Base-by-base conservation (phyloP, 2,797 vertebrate genomes). In the Gymnopithys bicolor region DNA sequence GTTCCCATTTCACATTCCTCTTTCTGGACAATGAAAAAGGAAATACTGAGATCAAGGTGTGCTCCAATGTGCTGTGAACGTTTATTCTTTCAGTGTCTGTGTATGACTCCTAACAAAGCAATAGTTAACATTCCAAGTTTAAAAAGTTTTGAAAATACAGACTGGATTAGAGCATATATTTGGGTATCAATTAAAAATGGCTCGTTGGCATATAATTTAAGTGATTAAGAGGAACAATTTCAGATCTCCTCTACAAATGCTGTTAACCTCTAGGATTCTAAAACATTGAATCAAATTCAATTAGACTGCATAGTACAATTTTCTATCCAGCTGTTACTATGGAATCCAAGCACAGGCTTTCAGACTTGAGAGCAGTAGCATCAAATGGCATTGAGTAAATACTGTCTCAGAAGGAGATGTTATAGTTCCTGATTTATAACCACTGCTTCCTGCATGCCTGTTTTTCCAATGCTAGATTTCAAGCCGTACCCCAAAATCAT, bases 81-180 rank as follows among this genome's bases (percentile, higher is more conserved):
- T 86, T 59, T 71, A 14, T 81, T 81, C n/a, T 56, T 41, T 52
- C 64, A 9, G 4, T 46, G 8, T 53, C 60, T 56, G 3, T 41
- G 35, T 68, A 30, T 19, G 18, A 15, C 58, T 56, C 23, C 43
- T 62, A 76, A 35, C 7, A 53, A 76, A 49, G n/a, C 67, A 71
- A 33, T 27, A 75, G 55, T 52, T 79, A 45, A 55, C 18, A 10
- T 10, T 77, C 51, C 5, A 24, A 32, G 23, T 83, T 80, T 52
- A 5, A 55, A 76, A 87, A 70, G 46, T 93, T 88, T 88, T 91
- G 58, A 71, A 75, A 92, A 43, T 70, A 66, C 28, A 53, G 49
- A 15, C 77, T 78, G n/a, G 39, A 46, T 86, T 84, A 43, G 24
- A 81, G 56, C 82, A 64, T 62, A 28, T 10, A 35, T 84, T 84